These are phyloP conservation scores for Thyatira batis DNA, from an alignment of 2,888 invertebrate genomes.

Conservation along the genomic window DNA sequence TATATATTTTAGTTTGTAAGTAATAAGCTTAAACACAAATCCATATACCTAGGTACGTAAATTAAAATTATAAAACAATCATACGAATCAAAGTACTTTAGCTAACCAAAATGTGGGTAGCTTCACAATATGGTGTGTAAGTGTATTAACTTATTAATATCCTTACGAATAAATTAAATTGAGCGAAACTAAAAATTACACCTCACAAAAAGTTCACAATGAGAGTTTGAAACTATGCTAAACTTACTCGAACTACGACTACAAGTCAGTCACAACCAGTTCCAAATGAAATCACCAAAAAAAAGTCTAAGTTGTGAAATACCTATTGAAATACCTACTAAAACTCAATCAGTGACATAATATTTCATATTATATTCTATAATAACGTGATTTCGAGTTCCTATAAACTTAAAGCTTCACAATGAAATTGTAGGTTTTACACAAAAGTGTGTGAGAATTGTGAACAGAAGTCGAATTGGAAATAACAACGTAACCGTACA, in stretches of 20 bases:
- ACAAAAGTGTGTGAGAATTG: conserved; percentile 30
- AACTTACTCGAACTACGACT: neutral
- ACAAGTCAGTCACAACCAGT: too few species aligned
- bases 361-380: conserved; percentile 2
- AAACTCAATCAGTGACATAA: conserved; percentile 5
- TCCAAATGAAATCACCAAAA: neutral
- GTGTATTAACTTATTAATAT: neutral
- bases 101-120: neutral
- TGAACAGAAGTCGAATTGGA: conserved; percentile 37
- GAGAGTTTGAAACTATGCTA: neutral
- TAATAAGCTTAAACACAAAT: neutral
- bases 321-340: conserved; percentile 14
- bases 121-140: neutral
- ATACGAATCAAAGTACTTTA: neutral
- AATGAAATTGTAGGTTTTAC: conserved; percentile 22
- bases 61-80: neutral
- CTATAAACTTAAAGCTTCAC: conserved; percentile 18
- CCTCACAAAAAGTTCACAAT: neutral
- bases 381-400: conserved; percentile 34
- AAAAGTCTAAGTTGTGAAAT: conserved; percentile 12
- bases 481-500: conserved; percentile 28
- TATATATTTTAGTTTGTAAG: neutral
- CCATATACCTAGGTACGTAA: too few species aligned
- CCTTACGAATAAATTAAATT: neutral
- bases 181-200: neutral